Percentiles rank a stretch among this genome's conserved stretches.
phyloP scores from a whole-genome alignment of 2,113 vertebrate genomes.

The Platysternon megacephalum region DNA sequence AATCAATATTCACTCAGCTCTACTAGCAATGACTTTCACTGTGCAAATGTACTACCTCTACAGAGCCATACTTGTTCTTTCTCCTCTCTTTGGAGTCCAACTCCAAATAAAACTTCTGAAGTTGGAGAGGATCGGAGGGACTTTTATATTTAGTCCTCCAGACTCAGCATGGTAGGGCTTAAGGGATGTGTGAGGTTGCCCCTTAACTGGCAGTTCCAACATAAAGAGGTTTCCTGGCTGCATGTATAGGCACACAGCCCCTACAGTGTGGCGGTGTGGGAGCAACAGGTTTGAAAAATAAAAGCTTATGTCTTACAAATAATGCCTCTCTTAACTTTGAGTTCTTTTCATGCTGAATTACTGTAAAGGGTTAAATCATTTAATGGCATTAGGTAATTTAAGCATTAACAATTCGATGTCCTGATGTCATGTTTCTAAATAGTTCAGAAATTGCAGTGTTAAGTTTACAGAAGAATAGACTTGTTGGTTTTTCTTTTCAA shows the following conservation, averaged over 20 bases:
- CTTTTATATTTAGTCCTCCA: not conserved
- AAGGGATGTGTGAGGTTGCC: not conserved
- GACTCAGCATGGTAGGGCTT: not conserved
- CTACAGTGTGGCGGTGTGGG: fast-evolving
- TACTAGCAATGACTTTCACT: not conserved
- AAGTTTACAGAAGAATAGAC: not conserved
- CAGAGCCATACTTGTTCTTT: not conserved
- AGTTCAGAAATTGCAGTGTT: slow-evolving; percentile 10
- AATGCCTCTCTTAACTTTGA: not conserved
- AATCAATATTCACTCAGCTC: not conserved
- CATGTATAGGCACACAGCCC: fast-evolving
- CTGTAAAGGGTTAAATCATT: not conserved
- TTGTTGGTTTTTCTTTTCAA: not conserved
- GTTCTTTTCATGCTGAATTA: not conserved
- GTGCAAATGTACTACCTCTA: not conserved
- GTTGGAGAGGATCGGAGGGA: not conserved
- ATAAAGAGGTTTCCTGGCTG: not conserved
- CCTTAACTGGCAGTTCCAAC: not conserved
- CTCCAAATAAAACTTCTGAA: not conserved
- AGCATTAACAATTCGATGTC: not conserved
- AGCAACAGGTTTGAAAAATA: not conserved
- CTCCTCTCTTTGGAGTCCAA: not conserved
- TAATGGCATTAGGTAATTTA: not conserved
- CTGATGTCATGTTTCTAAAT: slow-evolving; percentile 5
- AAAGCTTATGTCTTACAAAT: not conserved